A percentile compares a stretch with the other conserved stretches of the same genome.
These are phyloP conservation scores for Hypothenemus hampei DNA, from an alignment of 1,140 invertebrate genomes.

Conservation along the genomic window DNA sequence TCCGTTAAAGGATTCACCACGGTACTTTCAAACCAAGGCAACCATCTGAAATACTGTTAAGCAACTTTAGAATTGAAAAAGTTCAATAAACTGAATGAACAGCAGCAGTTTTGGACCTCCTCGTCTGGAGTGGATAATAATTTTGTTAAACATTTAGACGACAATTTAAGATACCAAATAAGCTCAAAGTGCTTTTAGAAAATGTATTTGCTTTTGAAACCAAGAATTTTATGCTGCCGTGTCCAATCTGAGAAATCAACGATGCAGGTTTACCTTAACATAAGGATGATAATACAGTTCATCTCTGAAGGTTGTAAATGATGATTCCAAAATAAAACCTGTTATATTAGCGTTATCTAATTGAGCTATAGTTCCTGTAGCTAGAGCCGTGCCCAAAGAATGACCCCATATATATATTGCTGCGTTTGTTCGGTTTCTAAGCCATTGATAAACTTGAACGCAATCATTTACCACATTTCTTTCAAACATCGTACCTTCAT, in stretches of 20 bases:
- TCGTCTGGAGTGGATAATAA: too few relatives aligned
- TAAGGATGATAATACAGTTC: slow-evolving; percentile 38
- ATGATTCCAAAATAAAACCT: slow-evolving; percentile 39
- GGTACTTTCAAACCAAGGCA: slow-evolving; percentile 48
- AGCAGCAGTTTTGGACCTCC: too few relatives aligned
- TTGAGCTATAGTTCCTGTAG: slow-evolving; percentile 27
- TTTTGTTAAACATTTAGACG: too few relatives aligned
- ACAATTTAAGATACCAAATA: too few relatives aligned
- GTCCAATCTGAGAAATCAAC: too few relatives aligned
- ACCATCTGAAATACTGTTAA: slow-evolving; percentile 33
- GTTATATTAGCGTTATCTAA: slow-evolving; percentile 24
- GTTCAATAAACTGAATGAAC: too few relatives aligned
- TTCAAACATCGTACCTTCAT: slow-evolving; percentile 35
- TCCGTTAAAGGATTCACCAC: slow-evolving; percentile 63
- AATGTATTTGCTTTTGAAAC: too few relatives aligned
- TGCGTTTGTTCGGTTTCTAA: slow-evolving; percentile 28
- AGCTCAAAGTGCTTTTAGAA: background rate
- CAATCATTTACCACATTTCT: slow-evolving; percentile 37
- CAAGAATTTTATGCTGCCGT: too few relatives aligned
- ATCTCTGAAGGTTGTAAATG: slow-evolving; percentile 40
- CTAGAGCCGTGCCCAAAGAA: slow-evolving; percentile 39
- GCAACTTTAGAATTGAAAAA: too few relatives aligned
- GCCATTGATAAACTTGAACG: slow-evolving; percentile 37
- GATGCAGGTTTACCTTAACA: slow-evolving; percentile 36
- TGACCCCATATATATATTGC: slow-evolving; percentile 42